Percentiles rank a stretch among this genome's conserved stretches.
Conservation (phyloP, 2,797 vertebrate species). For the Salarias fasciatus region DNA sequence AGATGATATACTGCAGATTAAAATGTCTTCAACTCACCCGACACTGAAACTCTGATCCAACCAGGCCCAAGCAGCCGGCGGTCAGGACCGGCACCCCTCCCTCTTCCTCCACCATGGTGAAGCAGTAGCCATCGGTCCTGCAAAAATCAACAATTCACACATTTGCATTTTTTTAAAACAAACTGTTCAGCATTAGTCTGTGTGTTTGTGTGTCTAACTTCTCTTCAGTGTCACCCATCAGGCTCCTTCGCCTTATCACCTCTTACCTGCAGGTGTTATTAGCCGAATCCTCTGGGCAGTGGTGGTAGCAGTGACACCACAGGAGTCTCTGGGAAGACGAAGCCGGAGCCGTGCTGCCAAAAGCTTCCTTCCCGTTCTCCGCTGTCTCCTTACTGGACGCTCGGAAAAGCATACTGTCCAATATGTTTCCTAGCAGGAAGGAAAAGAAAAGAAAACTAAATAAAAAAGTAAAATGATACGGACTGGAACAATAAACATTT, state of each 20-base stretch:
- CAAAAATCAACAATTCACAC: no score
- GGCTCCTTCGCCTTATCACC: conserved; percentile 1
- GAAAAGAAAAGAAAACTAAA: neutral
- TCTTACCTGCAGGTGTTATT: conserved; percentile 95
- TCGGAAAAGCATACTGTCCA: conserved; percentile 89
- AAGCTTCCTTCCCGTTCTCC: conserved; percentile 84
- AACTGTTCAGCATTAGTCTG: no score
- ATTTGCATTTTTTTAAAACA: no score
- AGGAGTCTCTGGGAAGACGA: conserved; percentile 86
- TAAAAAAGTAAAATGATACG: no score
- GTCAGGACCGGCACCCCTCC: conserved; percentile 88
- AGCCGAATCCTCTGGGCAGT: conserved; percentile 92
- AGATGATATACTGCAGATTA: no score
- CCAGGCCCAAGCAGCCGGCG: conserved; percentile 92
- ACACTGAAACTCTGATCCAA: conserved; percentile 96
- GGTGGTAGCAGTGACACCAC: conserved; percentile 92
- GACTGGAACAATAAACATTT: no score
- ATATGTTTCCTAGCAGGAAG: conserved; percentile 79
- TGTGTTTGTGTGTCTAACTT: no score
- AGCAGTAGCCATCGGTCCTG: conserved; percentile 96
- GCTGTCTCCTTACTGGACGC: conserved; percentile 87
- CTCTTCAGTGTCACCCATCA: no score
- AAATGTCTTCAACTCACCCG: conserved; percentile 81
- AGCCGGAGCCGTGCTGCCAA: conserved; percentile 84
- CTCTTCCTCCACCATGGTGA: conserved; percentile 96